Base-by-base conservation (phyloP, 2,113 vertebrate genomes). In the Eclectus roratus region DNA sequence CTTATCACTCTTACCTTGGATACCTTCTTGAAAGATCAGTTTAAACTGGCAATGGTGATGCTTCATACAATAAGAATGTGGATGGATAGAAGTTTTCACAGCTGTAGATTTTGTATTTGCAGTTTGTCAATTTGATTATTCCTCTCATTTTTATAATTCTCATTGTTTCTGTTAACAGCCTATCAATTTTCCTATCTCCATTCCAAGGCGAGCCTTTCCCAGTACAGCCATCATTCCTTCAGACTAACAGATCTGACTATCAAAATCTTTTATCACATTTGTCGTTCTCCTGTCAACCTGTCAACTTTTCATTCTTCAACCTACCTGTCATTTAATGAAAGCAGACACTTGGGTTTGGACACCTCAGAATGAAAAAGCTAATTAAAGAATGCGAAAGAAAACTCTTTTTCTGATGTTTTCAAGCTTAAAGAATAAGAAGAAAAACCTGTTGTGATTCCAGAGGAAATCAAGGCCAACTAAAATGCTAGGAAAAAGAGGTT, bases 311-410 rank as follows among this genome's bases (percentile, higher is more conserved):
- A 66, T 71, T 87, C 28, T 77, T 84, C 91, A 79, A 21, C 44
- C 29, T 88, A 89, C 56, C 52, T 85, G 53, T 29, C 84, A 76
- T 69, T 92, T 89, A 65, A 89, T 55, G 49, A 92, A 88, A 94
- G 70, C 17, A 53, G 49, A 52, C 50, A 44, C 5, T 37, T 1
- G 0, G 7, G 44, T 93, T 53, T 43, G 56, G 49, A n/a, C 33
- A 88, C 52, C 13, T 72, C 18, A 10, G 90, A 70, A 90, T 31
- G 44, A 79, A 91, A 91, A 41, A 70, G 17, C 5, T 53, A 37
- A 90, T 73, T 82, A 80, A 85, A 72, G 61, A 85, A 56, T 43
- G 56, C 3, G 19, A 56, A 7, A 81, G 7, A 16, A 71, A 64
- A 47, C 7, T 16, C 2, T 35, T 87, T 69, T 78, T 44, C 33